Conservation (phyloP, 2,888 invertebrate species). For the Metallyticus violacea region DNA sequence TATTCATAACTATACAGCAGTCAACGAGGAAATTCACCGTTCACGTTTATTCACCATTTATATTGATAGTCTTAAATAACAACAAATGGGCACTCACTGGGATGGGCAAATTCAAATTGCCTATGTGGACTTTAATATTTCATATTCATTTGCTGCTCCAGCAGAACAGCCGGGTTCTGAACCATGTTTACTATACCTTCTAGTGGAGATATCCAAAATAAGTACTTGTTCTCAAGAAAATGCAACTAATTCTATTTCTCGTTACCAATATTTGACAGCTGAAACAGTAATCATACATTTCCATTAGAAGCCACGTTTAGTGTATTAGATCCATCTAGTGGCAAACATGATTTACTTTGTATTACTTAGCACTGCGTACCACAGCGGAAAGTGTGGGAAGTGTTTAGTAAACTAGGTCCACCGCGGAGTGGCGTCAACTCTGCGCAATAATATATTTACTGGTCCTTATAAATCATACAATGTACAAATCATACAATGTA, state of each 20-base stretch:
- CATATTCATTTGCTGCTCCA: not conserved
- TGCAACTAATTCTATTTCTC: not conserved
- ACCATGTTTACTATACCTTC: not conserved
- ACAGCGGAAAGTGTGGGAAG: not conserved
- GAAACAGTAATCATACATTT: not conserved
- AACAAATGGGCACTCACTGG: not conserved
- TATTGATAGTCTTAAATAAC: not conserved
- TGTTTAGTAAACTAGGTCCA: too few relatives aligned
- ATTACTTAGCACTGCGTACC: not conserved
- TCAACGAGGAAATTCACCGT: too few relatives aligned
- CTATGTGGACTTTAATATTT: not conserved
- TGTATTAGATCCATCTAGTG: slow-evolving; percentile 13
- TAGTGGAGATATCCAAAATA: not conserved
- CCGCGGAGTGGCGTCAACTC: too few relatives aligned
- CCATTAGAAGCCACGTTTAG: slow-evolving; percentile 16
- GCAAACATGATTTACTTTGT: not conserved
- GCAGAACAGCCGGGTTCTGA: not conserved
- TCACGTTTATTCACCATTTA: not conserved
- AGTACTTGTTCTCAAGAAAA: not conserved
- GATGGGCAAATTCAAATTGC: not conserved
- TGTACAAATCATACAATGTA: too few relatives aligned
- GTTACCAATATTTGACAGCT: slow-evolving; percentile 16
- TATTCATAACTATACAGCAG: not conserved
- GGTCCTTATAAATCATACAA: too few relatives aligned
- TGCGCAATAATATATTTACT: too few relatives aligned